These are phyloP conservation scores for Rhogogaster chlorosoma DNA, from an alignment of 2,888 invertebrate genomes.

Conservation along the genomic window DNA sequence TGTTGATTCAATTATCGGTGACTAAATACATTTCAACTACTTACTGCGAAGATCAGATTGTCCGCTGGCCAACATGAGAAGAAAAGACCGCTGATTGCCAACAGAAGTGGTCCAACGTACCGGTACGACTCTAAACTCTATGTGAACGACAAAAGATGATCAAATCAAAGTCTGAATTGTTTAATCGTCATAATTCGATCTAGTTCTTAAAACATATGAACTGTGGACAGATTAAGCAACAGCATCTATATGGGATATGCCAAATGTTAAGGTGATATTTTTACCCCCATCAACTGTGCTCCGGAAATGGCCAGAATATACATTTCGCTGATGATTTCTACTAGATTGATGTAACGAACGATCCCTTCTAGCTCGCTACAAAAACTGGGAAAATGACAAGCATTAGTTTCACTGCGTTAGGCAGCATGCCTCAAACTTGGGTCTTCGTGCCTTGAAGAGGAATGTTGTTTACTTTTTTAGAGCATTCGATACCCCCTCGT, in stretches of 20 bases:
- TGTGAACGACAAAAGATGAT: not conserved
- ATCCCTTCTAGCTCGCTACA: not conserved
- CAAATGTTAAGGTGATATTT: not conserved
- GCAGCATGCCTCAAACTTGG: not conserved
- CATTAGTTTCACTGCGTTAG: not conserved
- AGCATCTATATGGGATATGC: not conserved
- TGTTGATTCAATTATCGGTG: no score
- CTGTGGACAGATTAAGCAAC: not conserved
- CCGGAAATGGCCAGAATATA: slow-evolving; percentile 16
- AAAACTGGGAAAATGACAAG: not conserved
- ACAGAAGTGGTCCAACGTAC: not conserved
- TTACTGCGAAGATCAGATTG: not conserved
- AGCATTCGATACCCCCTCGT: not conserved
- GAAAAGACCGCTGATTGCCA: slow-evolving; percentile 2
- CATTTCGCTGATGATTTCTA: not conserved
- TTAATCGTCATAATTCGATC: not conserved
- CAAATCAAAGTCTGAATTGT: not conserved
- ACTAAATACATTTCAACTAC: not conserved
- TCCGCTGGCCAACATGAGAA: slow-evolving; percentile 35
- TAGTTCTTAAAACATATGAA: not conserved
- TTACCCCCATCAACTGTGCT: not conserved
- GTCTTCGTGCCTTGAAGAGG: not conserved
- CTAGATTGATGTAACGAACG: not conserved
- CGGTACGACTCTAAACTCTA: slow-evolving; percentile 6
- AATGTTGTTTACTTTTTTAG: not conserved